A percentile compares a stretch with the other conserved stretches of the same genome.
These are phyloP conservation scores for Alcis repandata DNA, from an alignment of 2,888 invertebrate species.

Conservation along the genomic window DNA sequence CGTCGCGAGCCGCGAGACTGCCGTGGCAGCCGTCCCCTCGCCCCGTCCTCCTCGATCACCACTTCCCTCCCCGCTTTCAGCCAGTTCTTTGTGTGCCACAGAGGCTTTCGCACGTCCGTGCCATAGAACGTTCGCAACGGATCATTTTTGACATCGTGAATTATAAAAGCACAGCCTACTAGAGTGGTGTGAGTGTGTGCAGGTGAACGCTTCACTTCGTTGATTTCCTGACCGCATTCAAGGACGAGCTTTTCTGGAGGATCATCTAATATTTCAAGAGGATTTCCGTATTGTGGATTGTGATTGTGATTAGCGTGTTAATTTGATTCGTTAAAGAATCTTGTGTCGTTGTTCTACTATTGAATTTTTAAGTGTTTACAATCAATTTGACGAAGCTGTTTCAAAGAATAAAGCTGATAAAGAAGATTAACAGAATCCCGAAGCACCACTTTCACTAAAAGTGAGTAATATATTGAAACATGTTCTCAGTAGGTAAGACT, in stretches of 20 bases:
- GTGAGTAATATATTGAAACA: conserved; percentile 38
- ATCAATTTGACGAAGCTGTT: conserved; percentile 47
- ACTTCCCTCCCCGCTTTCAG: conserved; percentile 81
- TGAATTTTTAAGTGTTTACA: conserved; percentile 47
- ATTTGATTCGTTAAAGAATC: conserved; percentile 48
- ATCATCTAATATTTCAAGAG: conserved; percentile 53
- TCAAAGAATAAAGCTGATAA: conserved; percentile 41
- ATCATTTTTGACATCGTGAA: conserved; percentile 70
- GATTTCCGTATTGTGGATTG: conserved; percentile 62
- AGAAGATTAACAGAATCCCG: conserved; percentile 32
- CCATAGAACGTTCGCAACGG: conserved; percentile 61
- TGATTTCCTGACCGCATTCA: conserved; percentile 69
- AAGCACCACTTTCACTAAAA: conserved; percentile 36
- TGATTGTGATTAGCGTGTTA: conserved; percentile 66
- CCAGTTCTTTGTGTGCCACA: conserved; percentile 85
- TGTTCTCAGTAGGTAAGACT: conserved; percentile 9
- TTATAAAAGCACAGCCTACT: conserved; percentile 67
- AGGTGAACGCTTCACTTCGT: conserved; percentile 69
- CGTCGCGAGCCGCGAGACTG: conserved; percentile 71
- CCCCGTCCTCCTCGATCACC: conserved; percentile 64
- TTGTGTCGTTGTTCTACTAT: conserved; percentile 51
- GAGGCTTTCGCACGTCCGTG: conserved; percentile 75
- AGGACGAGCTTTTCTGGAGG: conserved; percentile 60
- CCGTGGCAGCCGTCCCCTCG: conserved; percentile 72
- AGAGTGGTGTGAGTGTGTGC: conserved; percentile 71